phyloP scores from a whole-genome alignment of 2,797 vertebrate species.

The Menidia menidia region DNA sequence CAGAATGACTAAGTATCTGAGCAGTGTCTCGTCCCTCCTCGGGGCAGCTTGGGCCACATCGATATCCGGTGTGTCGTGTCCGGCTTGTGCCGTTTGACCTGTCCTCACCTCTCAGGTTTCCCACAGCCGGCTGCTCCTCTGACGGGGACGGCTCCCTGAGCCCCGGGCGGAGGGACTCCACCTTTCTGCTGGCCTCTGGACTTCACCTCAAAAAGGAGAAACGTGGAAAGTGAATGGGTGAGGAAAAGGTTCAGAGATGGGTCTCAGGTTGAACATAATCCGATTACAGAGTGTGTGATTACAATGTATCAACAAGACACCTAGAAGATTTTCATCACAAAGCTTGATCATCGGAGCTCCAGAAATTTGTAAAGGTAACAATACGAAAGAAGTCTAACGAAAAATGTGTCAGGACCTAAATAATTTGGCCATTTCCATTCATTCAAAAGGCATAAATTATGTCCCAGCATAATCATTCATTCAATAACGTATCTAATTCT shows the following conservation, averaged over 20 bases:
- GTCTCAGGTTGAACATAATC: neutral
- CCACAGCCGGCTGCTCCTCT: constrained; percentile 41
- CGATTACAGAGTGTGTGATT: constrained; percentile 1
- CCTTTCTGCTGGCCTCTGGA: constrained; percentile 64
- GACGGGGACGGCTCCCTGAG: constrained; percentile 20
- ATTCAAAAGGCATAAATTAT: too few species aligned
- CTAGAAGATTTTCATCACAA: neutral
- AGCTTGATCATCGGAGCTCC: too few species aligned
- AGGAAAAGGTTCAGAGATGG: neutral
- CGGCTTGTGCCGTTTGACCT: constrained; percentile 5
- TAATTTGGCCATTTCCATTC: neutral
- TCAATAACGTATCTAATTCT: too few species aligned
- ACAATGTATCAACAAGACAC: constrained; percentile 11
- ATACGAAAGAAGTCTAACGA: too few species aligned
- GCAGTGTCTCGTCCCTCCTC: neutral
- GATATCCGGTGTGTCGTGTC: constrained; percentile 11
- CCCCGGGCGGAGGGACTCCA: constrained; percentile 29
- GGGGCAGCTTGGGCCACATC: neutral
- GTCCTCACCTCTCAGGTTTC: constrained; percentile 67
- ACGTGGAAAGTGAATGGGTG: neutral
- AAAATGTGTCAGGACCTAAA: neutral
- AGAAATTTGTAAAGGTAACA: too few species aligned
- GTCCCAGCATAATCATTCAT: too few species aligned
- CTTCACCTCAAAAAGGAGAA: constrained; percentile 42
- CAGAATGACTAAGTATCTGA: neutral